Evolutionary conservation across 2,888 invertebrate genomes (phyloP), one percentile per base, ranked within the genome.

Genomic region (Dorcus parallelipipedus): DNA sequence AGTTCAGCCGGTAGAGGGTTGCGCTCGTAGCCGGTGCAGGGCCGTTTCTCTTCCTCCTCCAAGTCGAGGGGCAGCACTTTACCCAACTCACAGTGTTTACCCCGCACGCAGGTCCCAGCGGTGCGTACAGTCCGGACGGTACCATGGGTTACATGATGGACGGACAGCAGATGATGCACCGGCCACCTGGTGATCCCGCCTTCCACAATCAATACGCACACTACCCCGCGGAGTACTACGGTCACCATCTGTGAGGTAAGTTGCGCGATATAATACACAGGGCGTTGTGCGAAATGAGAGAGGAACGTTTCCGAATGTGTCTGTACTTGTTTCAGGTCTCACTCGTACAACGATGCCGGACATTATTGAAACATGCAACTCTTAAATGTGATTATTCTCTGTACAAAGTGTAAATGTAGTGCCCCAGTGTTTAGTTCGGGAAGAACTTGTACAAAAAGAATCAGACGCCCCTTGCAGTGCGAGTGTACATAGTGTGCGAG

Each of bases 141-240:
- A 88, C 91, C 78, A 94, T 94, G 88, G 94, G 95, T 80, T 95
- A 95, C 82, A 96, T 96, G 92, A 95, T 96, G 94, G 96, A 97
- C 83, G 93, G 93, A 73, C 93, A 94, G 83, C 93, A 93, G 83
- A 95, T 95, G 94, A 93, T 94, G 91, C 94, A 94, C 84, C 90
- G 94, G 84, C 92, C 94, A 76, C 93, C 94, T 70, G 90, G 91
- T 71, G 93, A 93, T 84, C 91, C 94, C 60, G 89, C 91, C 83
- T 94, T 93, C 87, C 93, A 93, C 85, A 93, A 93, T 83, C 93
- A 93, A 78, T 93, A 94, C 84, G 89, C 90, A 76, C 93, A 93
- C 84, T 93, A 90, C 80, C 89, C 93, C 73, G 93, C 93, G 73
- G 93, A 94, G 82, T 94, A 94, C 84, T 94, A 94, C 81, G 93